phyloP scores from a whole-genome alignment of 2,888 invertebrate genomes.

The Eupsilia transversa region DNA sequence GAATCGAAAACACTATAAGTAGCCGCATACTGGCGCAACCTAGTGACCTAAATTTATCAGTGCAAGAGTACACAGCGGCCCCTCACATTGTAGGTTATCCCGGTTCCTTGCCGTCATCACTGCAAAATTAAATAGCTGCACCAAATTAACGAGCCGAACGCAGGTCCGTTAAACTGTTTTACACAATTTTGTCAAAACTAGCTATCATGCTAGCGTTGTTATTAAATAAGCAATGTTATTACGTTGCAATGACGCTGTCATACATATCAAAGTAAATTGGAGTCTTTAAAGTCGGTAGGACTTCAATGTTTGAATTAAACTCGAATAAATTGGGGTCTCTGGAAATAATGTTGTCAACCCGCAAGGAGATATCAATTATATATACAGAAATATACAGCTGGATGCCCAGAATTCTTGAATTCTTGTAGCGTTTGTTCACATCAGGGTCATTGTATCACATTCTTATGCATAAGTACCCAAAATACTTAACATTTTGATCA shows the following conservation, averaged over 20 bases:
- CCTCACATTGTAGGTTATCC: slow-evolving; percentile 56
- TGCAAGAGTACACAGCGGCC: slow-evolving; percentile 60
- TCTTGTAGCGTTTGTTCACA: slow-evolving; percentile 51
- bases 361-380: slow-evolving; percentile 62
- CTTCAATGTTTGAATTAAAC: slow-evolving; percentile 31
- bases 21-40: slow-evolving; percentile 64
- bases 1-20: slow-evolving; percentile 43
- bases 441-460: slow-evolving; percentile 50
- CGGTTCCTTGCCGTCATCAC: slow-evolving; percentile 32
- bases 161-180: not conserved
- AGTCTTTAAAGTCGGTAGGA: slow-evolving; percentile 16
- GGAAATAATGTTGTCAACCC: slow-evolving; percentile 50
- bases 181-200: not conserved
- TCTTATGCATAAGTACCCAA: slow-evolving; percentile 32
- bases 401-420: slow-evolving; percentile 63
- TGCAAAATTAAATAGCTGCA: slow-evolving; percentile 18
- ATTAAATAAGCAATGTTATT: slow-evolving; percentile 15
- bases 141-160: not conserved
- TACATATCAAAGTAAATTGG: slow-evolving; percentile 16
- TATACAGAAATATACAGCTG: slow-evolving; percentile 63
- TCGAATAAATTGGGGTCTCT: slow-evolving; percentile 30
- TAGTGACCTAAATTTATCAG: slow-evolving; percentile 72
- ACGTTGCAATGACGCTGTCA: slow-evolving; percentile 9
- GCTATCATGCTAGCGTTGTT: not conserved
- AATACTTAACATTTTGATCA: slow-evolving; percentile 44